Conservation (phyloP, 2,113 vertebrate species). For the Monarcha castaneiventris region DNA sequence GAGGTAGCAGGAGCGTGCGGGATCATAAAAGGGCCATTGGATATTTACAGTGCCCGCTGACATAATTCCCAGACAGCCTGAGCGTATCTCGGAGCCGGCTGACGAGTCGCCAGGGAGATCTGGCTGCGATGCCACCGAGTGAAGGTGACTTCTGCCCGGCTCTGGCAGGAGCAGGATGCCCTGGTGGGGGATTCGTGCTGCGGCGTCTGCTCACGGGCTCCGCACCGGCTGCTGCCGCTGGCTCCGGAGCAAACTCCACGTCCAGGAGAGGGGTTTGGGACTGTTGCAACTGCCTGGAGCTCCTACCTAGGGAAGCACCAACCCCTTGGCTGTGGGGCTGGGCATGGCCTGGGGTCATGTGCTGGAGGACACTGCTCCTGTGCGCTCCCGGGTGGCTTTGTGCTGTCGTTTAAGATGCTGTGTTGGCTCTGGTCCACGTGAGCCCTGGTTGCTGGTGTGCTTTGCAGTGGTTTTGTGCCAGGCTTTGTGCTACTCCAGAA, state of each 20-base stretch:
- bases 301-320: neutral
- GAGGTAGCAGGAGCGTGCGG: neutral
- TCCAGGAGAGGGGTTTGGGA: neutral
- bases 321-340: neutral
- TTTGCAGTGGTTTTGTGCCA: neutral
- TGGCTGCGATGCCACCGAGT: neutral
- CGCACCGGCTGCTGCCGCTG: neutral
- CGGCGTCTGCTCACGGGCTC: neutral
- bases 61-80: neutral
- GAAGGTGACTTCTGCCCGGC: slow-evolving; percentile 30
- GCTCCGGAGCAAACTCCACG: neutral
- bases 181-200: neutral
- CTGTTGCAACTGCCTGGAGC: neutral
- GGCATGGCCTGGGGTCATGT: neutral
- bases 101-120: neutral
- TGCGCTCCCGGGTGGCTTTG: neutral
- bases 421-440: neutral
- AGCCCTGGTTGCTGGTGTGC: neutral
- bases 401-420: neutral
- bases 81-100: neutral
- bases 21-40: neutral
- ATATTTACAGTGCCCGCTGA: neutral
- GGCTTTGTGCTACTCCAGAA: neutral
- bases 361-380: neutral
- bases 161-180: neutral